Base-by-base conservation (phyloP, 2,113 vertebrate genomes). In the Symphodus melops region DNA sequence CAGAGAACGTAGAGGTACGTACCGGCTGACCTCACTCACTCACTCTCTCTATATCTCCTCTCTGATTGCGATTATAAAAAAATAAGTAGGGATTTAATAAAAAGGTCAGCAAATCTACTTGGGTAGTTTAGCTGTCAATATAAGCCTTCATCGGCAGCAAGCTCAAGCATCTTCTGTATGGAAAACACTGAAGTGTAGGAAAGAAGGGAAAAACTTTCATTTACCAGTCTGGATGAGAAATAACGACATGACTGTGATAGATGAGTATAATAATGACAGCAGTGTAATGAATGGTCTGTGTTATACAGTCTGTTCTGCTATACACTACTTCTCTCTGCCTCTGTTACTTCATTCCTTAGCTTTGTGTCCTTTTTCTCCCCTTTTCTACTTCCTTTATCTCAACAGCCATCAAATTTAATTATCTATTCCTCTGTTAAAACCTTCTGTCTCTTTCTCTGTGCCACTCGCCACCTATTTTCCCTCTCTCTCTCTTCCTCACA, bases 401-500 rank as follows among this genome's bases (percentile, higher is more conserved):
- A 85, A 73, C 46, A 6, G 61, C 68, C 36, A 69, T 86, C 72
- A 74, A 75, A 81, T 85, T 46, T 61, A 64, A 87, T 87, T 88
- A 69, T 83, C 77, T 56, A 39, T 68, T 23, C 20, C 78, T 78
- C 59, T 67, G 66, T 64, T 64, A 56, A 71, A 70, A 83, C 68
- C 57, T 41, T 53, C 68, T 21, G 76, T 59, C 64, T 72, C 77
- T 41, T 41, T 12, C 60, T 63, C 77, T 10, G 65, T 44, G 52
- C 54, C 53, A 61, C 48, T 46, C 56, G 28, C 48, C 28, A 33
- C 28, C 3, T 28, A 28, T 33, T 33, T 33, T 6, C 28, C 58
- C 36, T 66, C 12, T 68, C 58, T 54, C 61, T 69, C 68, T 21
- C 28, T 11, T 67, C 65, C 57, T n/a, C 58, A 67, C 60, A 66